Base-by-base conservation (phyloP, 2,888 invertebrate species). In the Cephus rjabovi region DNA sequence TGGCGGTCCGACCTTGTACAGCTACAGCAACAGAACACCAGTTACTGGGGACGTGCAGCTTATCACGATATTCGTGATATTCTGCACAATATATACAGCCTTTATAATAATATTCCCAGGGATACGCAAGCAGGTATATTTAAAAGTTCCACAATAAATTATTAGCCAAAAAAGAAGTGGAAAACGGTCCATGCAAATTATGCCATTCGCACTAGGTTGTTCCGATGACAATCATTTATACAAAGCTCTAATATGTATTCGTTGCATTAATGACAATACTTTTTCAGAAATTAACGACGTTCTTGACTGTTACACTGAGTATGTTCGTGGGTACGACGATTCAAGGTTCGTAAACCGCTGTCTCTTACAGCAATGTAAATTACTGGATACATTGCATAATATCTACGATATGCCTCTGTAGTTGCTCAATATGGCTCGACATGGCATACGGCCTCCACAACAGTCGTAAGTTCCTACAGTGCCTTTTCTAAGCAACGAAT, bases 91-190 rank as follows among this genome's bases (percentile, higher is more conserved):
- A 85, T 98, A 97, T 92, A 93, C 98, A 87, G 98, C 98, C 84
- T 99, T 99, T 93, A 95, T 98, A 89, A 96, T 98, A 90, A 96
- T 99, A 90, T 97, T 99, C 92, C 99, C 99, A 76, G 99, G 99
- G 83, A 96, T 98, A 89, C 94, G 98, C 89, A 98, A 97, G 93
- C 97, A 98, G 95, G 97, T 97, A 91, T 93, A 92, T 83, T 71
- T 35, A 78, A 77, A 75, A 75, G 71, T 31, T n/a, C n/a, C 2
- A 34, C 6, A 12, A 76, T 15, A 69, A 56, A 23, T 56, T 23
- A 56, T 56, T 56, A 56, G 0, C 40, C 15, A 40, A 56, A 15
- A 56, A 56, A 56, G 6, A 56, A 2, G 23, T 15, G 6, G 9
- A 23, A 56, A 56, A 23, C 6, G 23, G 6, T 23, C 1, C 40